Base-by-base conservation (phyloP, 2,797 vertebrate genomes). In the Clamator glandarius region DNA sequence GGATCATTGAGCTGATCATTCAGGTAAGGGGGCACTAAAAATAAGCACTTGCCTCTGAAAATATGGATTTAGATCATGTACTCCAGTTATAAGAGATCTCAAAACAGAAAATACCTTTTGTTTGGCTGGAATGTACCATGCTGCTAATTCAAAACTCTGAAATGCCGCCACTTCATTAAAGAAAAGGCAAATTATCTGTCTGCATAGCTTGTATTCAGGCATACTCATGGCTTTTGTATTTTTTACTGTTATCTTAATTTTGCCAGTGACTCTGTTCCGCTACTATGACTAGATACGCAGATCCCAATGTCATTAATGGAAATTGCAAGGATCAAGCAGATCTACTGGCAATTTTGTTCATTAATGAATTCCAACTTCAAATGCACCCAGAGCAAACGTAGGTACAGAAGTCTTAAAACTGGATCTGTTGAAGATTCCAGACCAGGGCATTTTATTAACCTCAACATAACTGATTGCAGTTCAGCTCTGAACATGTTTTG, bases 391-490 rank as follows among this genome's bases (percentile, higher is more conserved):
- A 72, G 15, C 26, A 84, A 92, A 78, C 29, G 46, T 25, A 33
- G 17, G 44, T 83, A 74, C 31, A 33, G 61, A 85, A 89, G 59
- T 67, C 62, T 90, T 90, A 88, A 92, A 87, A 88, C 36, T 46
- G 78, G 69, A 85, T 68, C 54, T 51, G 25, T 51, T 75, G 75
- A 89, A 94, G 51, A 92, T 91, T 95, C 29, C 76, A 91, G 62
- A 26, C 55, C 44, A 63, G 84, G 42, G 66, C 42, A 55, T 61
- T 92, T 93, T 92, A 87, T 50, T 80, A 91, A 52, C 46, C 51
- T 68, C 61, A 62, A 69, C 24, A 9, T 79, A 90, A 85, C n/a
- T 62, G 33, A 87, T 24, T 89, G 15, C 31, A 17, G 51, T 90
- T 67, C 36, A 94, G 61, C 26, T 89, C 61, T 25, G 10, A 64